Percentiles rank a stretch among this genome's conserved stretches.
phyloP scores from a whole-genome alignment of 2,113 vertebrate species.

The Boleophthalmus pectinirostris region DNA sequence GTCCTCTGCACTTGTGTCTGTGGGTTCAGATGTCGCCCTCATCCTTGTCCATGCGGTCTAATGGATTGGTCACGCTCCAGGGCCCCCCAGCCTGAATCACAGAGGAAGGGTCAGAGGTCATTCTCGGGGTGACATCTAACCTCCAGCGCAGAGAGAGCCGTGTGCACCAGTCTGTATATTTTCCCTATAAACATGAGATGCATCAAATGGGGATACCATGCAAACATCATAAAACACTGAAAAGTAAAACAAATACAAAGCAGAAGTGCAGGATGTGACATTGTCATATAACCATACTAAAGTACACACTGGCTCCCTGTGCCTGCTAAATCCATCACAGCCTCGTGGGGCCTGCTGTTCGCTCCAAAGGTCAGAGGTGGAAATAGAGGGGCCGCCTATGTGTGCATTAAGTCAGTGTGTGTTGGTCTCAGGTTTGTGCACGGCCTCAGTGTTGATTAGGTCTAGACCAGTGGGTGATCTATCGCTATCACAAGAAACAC shows the following conservation, averaged over 20 bases:
- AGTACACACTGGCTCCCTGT: slow-evolving; percentile 20
- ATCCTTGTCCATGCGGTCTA: slow-evolving; percentile 74
- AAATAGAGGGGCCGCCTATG: slow-evolving; percentile 37
- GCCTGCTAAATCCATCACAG: slow-evolving; percentile 70
- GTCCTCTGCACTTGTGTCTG: slow-evolving; percentile 56
- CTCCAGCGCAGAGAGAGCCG: slow-evolving; percentile 51
- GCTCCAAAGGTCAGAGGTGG: slow-evolving; percentile 59
- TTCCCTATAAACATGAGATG: slow-evolving; percentile 68
- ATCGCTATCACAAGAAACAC: slow-evolving; percentile 59
- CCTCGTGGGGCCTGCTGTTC: slow-evolving; percentile 52
- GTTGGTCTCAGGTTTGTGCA: slow-evolving; percentile 26
- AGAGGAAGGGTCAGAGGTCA: slow-evolving; percentile 56
- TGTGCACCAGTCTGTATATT: slow-evolving; percentile 46
- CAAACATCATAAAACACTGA: slow-evolving; percentile 62
- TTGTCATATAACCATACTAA: slow-evolving; percentile 58
- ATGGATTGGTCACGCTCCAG: slow-evolving; percentile 74
- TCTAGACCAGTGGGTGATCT: slow-evolving; percentile 51
- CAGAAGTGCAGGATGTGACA: slow-evolving; percentile 59
- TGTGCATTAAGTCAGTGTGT: slow-evolving; percentile 27
- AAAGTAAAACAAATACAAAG: slow-evolving; percentile 65
- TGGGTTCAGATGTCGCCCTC: slow-evolving; percentile 77
- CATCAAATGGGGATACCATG: slow-evolving; percentile 28
- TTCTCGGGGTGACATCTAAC: slow-evolving; percentile 55
- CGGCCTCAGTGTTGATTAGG: slow-evolving; percentile 43
- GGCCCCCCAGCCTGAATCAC: slow-evolving; percentile 66